Base-by-base conservation (phyloP, 2,113 vertebrate genomes). In the Micronycteris hirsuta region DNA sequence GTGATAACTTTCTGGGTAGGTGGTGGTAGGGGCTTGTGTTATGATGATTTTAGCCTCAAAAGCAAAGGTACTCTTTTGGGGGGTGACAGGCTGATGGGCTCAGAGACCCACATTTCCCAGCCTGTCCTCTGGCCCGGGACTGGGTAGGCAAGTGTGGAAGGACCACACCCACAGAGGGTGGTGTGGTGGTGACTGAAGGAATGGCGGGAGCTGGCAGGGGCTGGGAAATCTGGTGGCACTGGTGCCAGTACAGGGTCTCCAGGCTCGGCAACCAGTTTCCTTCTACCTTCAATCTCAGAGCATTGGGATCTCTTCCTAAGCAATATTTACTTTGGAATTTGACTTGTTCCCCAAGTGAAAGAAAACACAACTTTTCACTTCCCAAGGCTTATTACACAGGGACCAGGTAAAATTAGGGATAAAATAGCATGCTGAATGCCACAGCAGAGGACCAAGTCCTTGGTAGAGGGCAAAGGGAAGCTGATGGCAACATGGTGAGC, bases 151-250 rank as follows among this genome's bases (percentile, higher is more conserved):
- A 52, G 20, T 0, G 1, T 17, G n/a, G n/a, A 36, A 15, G 13
- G 28, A 49, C 16, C 54, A 17, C 4, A 31, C 3, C 14, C 15
- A 19, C 2, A 0, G 24, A 43, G 61, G 80, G 11, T 3, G 5
- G 16, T 9, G 41, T 28, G 14, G 17, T 15, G 14, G 41, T 45
- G 84, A 33, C 58, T 54, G 43, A 84, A 58, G 63, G 22, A 26
- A 45, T 31, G 67, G 38, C 12, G 15, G 13, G 36, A 70, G 49
- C 33, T 65, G n/a, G 56, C 63, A 2, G 54, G 41, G 67, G 4
- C 43, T 1, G 0, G 73, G 24, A 56, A 56, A 4, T 26, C 36
- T 8, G 6, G 2, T 10, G 54, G 17, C 31, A 7, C 26, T 8
- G 0, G 3, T 7, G 54, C 15, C 16, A 2, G 14, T 7, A 12